These are phyloP conservation scores for Diadumene lineata DNA, from an alignment of 92 coral and sea anemone species.

Conservation along the genomic window DNA sequence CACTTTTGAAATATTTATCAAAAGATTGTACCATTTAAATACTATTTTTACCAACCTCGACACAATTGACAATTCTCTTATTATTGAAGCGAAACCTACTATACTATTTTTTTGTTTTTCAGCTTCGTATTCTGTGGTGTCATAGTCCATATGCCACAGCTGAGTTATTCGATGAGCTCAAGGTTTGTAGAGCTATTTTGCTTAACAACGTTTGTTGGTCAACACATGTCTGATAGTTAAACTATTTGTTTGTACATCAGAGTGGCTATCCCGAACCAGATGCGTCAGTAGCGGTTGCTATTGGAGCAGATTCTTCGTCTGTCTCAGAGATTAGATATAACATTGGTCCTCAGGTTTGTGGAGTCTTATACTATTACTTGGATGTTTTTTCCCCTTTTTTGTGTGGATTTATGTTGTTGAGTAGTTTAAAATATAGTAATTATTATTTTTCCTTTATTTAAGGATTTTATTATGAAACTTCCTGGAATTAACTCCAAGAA, in stretches of 20 bases:
- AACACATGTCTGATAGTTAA: too few relatives aligned
- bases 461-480: slow-evolving; percentile 83
- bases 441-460: neutral
- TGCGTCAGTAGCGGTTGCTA: slow-evolving; percentile 70
- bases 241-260: slow-evolving; percentile 34
- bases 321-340: slow-evolving; percentile 63
- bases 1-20: too few relatives aligned
- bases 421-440: neutral
- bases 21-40: too few relatives aligned
- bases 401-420: too few relatives aligned
- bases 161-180: slow-evolving; percentile 88
- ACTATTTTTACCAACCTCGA: too few relatives aligned
- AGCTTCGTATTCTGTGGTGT: slow-evolving; percentile 93
- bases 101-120: neutral
- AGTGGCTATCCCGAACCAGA: slow-evolving; percentile 72
- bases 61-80: too few relatives aligned
- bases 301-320: slow-evolving; percentile 67
- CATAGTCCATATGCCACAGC: slow-evolving; percentile 99
- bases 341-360: slow-evolving; percentile 76
- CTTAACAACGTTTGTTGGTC: too few relatives aligned
- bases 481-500: slow-evolving; percentile 84
- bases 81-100: neutral
- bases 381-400: neutral
- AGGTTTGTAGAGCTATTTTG: slow-evolving; percentile 43
- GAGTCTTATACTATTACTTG: neutral